These are phyloP conservation scores for Halcyon senegalensis DNA, from an alignment of 2,113 vertebrate genomes.

Conservation along the genomic window DNA sequence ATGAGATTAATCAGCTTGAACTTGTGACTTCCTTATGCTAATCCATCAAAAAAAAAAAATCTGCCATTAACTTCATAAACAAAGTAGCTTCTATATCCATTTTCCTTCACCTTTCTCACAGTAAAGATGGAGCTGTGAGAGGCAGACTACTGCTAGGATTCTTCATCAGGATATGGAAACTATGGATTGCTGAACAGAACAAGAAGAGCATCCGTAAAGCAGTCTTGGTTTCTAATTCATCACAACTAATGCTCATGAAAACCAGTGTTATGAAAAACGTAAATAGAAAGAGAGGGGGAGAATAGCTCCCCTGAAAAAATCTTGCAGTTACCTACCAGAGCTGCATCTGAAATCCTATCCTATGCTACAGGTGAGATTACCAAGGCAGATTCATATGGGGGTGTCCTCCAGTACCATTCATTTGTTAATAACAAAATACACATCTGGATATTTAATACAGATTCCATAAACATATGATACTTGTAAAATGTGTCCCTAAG, in stretches of 20 bases:
- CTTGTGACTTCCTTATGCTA: background rate
- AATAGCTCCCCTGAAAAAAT: background rate
- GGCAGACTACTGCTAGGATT: background rate
- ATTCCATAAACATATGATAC: background rate
- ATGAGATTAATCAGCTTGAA: background rate
- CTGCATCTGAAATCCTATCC: background rate
- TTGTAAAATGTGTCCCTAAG: background rate
- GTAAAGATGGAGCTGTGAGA: background rate
- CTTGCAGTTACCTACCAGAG: background rate
- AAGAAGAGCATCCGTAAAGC: background rate
- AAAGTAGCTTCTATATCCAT: background rate
- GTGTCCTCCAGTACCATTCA: background rate
- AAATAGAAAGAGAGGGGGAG: background rate
- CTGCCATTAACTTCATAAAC: background rate
- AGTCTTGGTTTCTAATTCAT: background rate
- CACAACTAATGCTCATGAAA: background rate
- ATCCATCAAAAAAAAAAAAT: background rate
- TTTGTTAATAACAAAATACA: background rate
- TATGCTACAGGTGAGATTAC: background rate
- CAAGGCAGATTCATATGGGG: rapidly evolving
- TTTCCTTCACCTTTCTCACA: background rate
- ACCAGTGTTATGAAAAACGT: background rate
- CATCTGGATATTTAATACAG: background rate
- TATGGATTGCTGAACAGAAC: background rate
- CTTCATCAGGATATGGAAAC: background rate